A percentile compares a stretch with the other conserved stretches of the same genome.
Evolutionary conservation across 1,140 invertebrate genomes (phyloP).

Genomic region (Yoshiicerus persimilis): DNA sequence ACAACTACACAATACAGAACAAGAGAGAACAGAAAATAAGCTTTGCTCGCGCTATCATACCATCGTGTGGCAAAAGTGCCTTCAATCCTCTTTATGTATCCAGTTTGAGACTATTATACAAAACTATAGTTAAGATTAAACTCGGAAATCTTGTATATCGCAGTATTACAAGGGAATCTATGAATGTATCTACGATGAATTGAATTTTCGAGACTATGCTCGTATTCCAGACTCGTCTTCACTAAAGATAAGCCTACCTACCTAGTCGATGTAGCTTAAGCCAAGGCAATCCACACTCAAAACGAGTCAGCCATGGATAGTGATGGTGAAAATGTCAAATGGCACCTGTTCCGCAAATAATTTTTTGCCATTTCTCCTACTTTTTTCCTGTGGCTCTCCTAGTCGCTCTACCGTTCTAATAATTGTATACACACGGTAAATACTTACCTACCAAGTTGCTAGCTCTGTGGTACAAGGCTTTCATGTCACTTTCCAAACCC

Average conservation of each 20-base stretch:
- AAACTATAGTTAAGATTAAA: background rate
- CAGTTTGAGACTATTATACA: background rate
- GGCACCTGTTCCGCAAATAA: constrained; percentile 26
- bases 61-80: background rate
- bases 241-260: too few relatives aligned
- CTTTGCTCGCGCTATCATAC: background rate
- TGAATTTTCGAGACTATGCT: background rate
- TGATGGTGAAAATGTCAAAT: constrained; percentile 9
- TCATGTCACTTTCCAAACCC: background rate
- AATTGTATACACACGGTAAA: background rate
- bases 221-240: background rate
- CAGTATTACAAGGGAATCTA: background rate
- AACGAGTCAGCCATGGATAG: background rate
- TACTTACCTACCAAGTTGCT: background rate
- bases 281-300: background rate
- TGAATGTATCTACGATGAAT: background rate
- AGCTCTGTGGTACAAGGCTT: background rate
- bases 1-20: background rate
- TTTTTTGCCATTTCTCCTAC: background rate
- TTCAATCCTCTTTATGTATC: background rate
- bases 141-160: background rate
- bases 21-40: background rate
- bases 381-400: background rate
- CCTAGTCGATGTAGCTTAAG: background rate
- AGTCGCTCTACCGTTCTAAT: background rate